Evolutionary conservation across 2,113 vertebrate genomes (phyloP).

Genomic region (Heloderma charlesbogerti): DNA sequence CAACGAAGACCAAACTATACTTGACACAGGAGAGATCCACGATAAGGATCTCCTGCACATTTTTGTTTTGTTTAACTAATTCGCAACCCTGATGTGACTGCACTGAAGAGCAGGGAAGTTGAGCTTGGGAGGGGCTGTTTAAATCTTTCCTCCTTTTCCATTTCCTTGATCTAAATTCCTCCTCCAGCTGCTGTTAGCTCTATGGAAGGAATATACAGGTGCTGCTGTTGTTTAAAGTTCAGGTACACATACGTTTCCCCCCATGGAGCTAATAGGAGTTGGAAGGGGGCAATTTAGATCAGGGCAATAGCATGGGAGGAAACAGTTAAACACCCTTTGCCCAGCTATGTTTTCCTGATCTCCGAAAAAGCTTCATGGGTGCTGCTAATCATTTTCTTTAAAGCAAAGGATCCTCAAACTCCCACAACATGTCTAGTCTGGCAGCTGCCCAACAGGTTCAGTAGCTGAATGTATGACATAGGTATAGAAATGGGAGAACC

Average conservation of each 20-base stretch:
- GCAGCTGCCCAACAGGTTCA: fast-evolving
- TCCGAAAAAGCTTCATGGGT: neutral
- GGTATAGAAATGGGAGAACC: neutral
- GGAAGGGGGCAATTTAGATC: neutral
- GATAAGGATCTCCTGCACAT: too few relatives aligned
- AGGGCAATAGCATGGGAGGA: neutral
- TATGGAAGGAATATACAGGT: neutral
- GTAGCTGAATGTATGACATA: neutral
- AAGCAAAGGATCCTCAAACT: too few relatives aligned
- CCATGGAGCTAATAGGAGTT: neutral
- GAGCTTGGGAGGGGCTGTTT: neutral
- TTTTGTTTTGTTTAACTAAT: neutral
- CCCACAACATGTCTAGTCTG: neutral
- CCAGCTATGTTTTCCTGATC: neutral
- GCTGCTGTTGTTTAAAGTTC: neutral
- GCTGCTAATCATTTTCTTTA: neutral
- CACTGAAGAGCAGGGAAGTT: neutral
- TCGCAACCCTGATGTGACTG: neutral
- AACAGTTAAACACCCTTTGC: neutral
- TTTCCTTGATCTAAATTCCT: neutral
- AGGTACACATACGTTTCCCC: neutral
- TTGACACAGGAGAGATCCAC: neutral
- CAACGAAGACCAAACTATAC: neutral
- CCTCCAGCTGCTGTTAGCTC: neutral
- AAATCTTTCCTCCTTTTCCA: neutral